A percentile compares a stretch with the other conserved stretches of the same genome.
Evolutionary conservation across 2,113 vertebrate genomes (phyloP).

Genomic region (Lasiurus cinereus): DNA sequence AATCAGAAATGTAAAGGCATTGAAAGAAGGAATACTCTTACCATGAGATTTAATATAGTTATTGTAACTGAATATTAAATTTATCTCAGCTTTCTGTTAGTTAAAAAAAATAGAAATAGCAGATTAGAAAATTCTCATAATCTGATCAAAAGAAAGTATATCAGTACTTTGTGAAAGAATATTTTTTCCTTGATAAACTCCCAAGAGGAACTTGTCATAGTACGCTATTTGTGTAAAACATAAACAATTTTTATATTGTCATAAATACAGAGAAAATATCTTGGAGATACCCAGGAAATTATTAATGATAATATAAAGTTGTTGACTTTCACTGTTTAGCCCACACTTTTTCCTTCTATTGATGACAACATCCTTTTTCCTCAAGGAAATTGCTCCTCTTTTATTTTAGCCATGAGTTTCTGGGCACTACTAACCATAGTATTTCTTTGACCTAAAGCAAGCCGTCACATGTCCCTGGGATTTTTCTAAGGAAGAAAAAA

Average conservation of each 20-base stretch:
- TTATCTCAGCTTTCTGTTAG: conserved; percentile 41
- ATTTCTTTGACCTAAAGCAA: neutral
- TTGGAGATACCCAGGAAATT: neutral
- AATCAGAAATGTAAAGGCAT: conserved; percentile 49
- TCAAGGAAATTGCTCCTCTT: neutral
- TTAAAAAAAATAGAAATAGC: conserved; percentile 42
- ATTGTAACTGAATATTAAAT: conserved; percentile 48
- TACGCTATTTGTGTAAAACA: conserved; percentile 31
- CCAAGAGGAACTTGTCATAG: neutral
- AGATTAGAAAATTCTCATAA: conserved; percentile 57
- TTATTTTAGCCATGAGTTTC: neutral
- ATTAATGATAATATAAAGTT: neutral
- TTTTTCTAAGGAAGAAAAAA: neutral
- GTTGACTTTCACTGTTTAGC: neutral
- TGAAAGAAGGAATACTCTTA: conserved; percentile 44
- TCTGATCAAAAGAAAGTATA: conserved; percentile 41
- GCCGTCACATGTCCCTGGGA: neutral
- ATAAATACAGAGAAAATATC: conserved; percentile 34
- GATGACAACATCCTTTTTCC: neutral
- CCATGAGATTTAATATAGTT: conserved; percentile 47
- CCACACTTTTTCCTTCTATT: neutral
- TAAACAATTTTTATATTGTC: conserved; percentile 29
- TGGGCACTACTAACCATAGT: neutral
- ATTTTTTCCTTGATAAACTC: conserved; percentile 38
- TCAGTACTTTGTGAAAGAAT: neutral